Evolutionary conservation across 2,113 vertebrate genomes (phyloP), one percentile per base, ranked within the genome.

Genomic region (Amia ocellicauda): DNA sequence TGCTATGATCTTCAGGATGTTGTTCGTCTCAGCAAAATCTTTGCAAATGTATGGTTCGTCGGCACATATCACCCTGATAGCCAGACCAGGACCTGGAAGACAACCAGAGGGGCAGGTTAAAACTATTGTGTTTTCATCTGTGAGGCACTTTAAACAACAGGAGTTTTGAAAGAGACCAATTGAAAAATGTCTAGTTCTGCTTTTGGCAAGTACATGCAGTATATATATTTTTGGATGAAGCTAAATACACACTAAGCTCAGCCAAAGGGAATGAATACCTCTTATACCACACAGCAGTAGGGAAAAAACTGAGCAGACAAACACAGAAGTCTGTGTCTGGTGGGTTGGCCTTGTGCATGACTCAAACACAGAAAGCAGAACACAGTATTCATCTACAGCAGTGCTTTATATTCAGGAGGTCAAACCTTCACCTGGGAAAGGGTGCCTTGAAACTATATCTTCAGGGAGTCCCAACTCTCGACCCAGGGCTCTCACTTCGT

Each of bases 41-140:
- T 99, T 99, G 83, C 97, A 99, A 76, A 97, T 78, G 2, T 93
- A 99, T n/a, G 97, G 94, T 26, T 99, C 97, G 61, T 99, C 97
- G 66, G 97, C 94, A 88, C 97, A 99, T 80, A 99, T 97, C 68
- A 99, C 96, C 75, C 97, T 85, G 80, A 99, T 99, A 60, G 97
- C 95, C 70, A 99, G 84, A 47, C 97, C 97, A 23, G 97, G 97
- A 75, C 97, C 97, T 99, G 70, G 31, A 79, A 8, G 0, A 60
- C 7, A 28, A 19, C 14, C 56, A 4, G 16, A 36, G 31, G 5
- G 31, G 31, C 31, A n/a, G n/a, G n/a, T n/a, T n/a, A n/a, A n/a
- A n/a, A n/a, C n/a, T n/a, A n/a, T n/a, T n/a, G n/a, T n/a, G n/a
- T n/a, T n/a, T n/a, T n/a, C n/a, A n/a, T n/a, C n/a, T n/a, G n/a